Percentiles rank a stretch among this genome's conserved stretches.
Evolutionary conservation across 2,888 invertebrate species (phyloP).

Genomic region (Agriopis leucophaearia): DNA sequence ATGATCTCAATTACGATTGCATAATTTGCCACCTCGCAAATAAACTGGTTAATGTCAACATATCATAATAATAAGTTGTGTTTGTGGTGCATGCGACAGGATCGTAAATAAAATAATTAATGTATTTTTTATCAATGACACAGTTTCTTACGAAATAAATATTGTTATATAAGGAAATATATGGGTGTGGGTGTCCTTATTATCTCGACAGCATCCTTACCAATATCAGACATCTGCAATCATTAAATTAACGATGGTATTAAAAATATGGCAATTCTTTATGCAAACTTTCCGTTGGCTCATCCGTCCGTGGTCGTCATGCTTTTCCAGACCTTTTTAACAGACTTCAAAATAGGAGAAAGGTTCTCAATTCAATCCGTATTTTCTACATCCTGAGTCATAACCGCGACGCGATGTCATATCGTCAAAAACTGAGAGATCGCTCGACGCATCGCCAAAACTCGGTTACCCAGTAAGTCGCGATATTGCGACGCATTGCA

Average conservation of each 20-base stretch:
- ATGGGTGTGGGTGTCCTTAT: conserved; percentile 20
- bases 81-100: conserved; percentile 30
- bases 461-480: no score
- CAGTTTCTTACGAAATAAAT: conserved; percentile 52
- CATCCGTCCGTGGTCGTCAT: no score
- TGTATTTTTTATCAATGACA: conserved; percentile 57
- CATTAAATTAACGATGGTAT: conserved; percentile 1
- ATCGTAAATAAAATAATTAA: conserved; percentile 53
- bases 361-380: no score
- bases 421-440: no score
- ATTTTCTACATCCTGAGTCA: no score
- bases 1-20: conserved; percentile 62
- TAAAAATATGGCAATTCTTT: neutral
- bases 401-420: no score
- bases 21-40: conserved; percentile 53
- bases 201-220: conserved; percentile 25
- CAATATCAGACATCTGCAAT: neutral
- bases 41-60: conserved; percentile 58
- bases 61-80: conserved; percentile 51
- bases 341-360: no score
- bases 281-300: no score
- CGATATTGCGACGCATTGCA: no score
- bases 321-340: no score
- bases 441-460: no score
- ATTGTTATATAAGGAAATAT: conserved; percentile 42